Base-by-base conservation (phyloP, 2,888 invertebrate genomes). In the Ctena decussata region DNA sequence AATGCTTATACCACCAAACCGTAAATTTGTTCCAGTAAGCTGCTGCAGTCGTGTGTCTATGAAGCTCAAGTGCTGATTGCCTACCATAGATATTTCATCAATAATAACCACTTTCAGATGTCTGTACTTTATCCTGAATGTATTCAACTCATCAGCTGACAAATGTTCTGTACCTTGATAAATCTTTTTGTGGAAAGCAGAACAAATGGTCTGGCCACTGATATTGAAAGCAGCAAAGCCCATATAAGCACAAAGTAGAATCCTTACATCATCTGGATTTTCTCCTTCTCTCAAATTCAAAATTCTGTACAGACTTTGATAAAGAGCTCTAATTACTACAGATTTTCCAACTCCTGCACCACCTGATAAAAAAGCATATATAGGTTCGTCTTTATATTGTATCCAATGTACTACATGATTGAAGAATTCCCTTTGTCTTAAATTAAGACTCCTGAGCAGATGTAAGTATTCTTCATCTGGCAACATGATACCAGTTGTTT, bases 251-350 rank as follows among this genome's bases (percentile, higher is more conserved):
- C 74, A 49, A 6, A 74, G 35, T 12, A 74, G 53, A 49, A 74
- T 35, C 32, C 60, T 70, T 32, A 32, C 21, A 44, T 73, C 73
- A 60, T 65, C 65, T 24, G 80, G 71, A 30, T 73, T 80, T 35
- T 60, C 35, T n/a, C 73, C 73, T 74, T 74, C 74, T 32, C 53
- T 49, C 18, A 49, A n/a, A 49, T 74, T 74, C 35, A 74, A 53
- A 49, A 41, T 1, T 49, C 74, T 74, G 35, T 32, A 74, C 53
- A 49, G 24, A 35, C 49, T 53, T 32, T 74, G 74, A 30, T 74
- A 74, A 32, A 74, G 21, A 21, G 74, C 74, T 37, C 41, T 74
- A 27, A 53, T 74, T 3, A 60, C 60, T n/a, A n/a, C n/a, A n/a
- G n/a, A n/a, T n/a, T n/a, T n/a, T n/a, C n/a, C n/a, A n/a, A n/a